A percentile compares a stretch with the other conserved stretches of the same genome.
phyloP scores from a whole-genome alignment of 2,888 invertebrate species.

The Drosophila phalerata region DNA sequence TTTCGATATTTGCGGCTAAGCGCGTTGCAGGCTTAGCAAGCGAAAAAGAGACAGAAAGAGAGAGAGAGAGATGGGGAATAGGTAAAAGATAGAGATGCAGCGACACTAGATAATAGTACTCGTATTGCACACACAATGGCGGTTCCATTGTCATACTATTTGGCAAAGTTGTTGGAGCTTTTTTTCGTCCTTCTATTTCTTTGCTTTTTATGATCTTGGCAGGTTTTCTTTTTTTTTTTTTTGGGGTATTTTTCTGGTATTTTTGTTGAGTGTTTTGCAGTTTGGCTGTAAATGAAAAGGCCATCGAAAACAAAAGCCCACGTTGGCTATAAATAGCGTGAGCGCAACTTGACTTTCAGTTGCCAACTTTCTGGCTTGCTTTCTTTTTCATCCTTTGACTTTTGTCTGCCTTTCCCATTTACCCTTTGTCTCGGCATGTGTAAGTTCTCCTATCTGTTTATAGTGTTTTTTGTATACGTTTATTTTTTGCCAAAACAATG shows the following conservation, averaged over 20 bases:
- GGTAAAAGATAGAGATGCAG: constrained; percentile 1
- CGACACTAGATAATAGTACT: constrained; percentile 14
- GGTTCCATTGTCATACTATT: constrained; percentile 66
- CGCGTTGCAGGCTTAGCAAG: constrained; percentile 31
- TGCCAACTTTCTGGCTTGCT: constrained; percentile 69
- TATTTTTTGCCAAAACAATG: constrained; percentile 14
- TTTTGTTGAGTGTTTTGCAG: constrained; percentile 57
- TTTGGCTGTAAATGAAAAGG: constrained; percentile 77
- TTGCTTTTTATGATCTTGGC: constrained; percentile 34
- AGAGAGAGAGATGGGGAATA: not conserved
- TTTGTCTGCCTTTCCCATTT: constrained; percentile 18
- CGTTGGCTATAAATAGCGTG: constrained; percentile 79
- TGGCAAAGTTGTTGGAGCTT: constrained; percentile 60
- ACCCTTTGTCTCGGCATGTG: constrained; percentile 48
- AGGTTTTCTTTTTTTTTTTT: constrained; percentile 31
- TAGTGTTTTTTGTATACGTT: constrained; percentile 71
- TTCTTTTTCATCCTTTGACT: constrained; percentile 24
- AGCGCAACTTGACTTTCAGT: constrained; percentile 75
- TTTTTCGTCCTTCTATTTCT: constrained; percentile 10
- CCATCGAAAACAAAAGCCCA: constrained; percentile 80
- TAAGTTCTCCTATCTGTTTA: constrained; percentile 72
- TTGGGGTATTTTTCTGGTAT: constrained; percentile 3
- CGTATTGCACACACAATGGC: constrained; percentile 19
- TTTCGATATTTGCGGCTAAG: constrained; percentile 66
- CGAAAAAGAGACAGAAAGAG: not conserved